Evolutionary conservation across 2,888 invertebrate species (phyloP), one percentile per base, ranked within the genome.

Genomic region (Drosophila ustulata): DNA sequence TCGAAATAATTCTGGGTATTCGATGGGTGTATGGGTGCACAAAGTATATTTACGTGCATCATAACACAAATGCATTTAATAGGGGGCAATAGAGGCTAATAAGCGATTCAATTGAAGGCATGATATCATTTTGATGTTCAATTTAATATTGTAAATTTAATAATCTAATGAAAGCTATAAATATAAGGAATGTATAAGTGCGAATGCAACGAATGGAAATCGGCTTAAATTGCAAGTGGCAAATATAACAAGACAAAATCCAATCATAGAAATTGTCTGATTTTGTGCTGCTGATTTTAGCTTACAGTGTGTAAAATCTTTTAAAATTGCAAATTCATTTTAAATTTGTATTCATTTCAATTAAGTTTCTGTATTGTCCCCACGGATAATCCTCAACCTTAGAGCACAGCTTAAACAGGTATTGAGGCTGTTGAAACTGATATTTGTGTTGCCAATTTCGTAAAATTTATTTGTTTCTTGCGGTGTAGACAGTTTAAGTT

Each of bases 401-500:
- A 30, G n/a, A 7, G 11, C 8, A 7, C 23, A 43, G 11, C 32
- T 43, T 43, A 39, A 41, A 13, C 18, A 23, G n/a, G 37, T 34
- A 23, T 30, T 25, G 26, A 6, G 34, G 32, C 11, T 37, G n/a
- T 50, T 26, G 55, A 73, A 73, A 68, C 18, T 59, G 68, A 73
- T 73, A 73, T 58, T 59, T 59, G 63, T 45, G 58, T 59, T 64
- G 46, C 45, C 49, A 66, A 57, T 45, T 62, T 50, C 47, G 56
- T 11, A 23, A 50, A 25, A 43, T 46, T 39, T 32, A 34, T 50
- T 32, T 39, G 6, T 30, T 30, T 30, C 1, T 28, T 6, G 6
- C n/a, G 34, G 37, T 2, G 9, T 28, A 50, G 32, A 46, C 50
- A 51, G 47, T 55, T 65, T 55, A 47, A 59, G 62, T 53, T 37